A percentile compares a stretch with the other conserved stretches of the same genome.
phyloP scores from a whole-genome alignment of 2,113 vertebrate genomes.

The Apaloderma vittatum region DNA sequence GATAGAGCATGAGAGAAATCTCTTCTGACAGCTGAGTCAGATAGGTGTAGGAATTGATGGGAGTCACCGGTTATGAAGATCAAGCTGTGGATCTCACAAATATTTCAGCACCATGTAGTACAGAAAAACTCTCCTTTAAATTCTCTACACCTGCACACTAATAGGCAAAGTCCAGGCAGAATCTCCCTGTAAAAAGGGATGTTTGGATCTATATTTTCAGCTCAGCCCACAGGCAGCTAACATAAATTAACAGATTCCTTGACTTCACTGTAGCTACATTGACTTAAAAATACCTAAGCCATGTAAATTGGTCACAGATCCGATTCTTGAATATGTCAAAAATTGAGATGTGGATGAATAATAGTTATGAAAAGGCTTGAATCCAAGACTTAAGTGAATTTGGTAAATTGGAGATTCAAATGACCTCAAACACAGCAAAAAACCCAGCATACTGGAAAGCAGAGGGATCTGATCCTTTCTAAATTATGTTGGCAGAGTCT shows the following conservation, averaged over 20 bases:
- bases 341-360: not conserved
- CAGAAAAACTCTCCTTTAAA: not conserved
- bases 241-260: not conserved
- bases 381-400: not conserved
- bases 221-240: not conserved
- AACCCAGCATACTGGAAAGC: not conserved
- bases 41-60: not conserved
- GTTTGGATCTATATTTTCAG: not conserved
- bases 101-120: not conserved
- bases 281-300: not conserved
- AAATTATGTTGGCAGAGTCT: constrained; percentile 9
- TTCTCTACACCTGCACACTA: not conserved
- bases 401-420: not conserved
- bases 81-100: constrained; percentile 16
- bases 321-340: not conserved
- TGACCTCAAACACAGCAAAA: not conserved
- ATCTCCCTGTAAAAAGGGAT: not conserved
- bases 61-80: not conserved
- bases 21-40: not conserved
- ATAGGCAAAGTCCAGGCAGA: not conserved
- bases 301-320: not conserved
- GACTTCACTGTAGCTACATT: not conserved
- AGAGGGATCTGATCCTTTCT: not conserved
- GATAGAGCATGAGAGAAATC: not conserved
- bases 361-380: not conserved